Percentiles rank a stretch among this genome's conserved stretches.
Evolutionary conservation across 2,113 vertebrate species (phyloP).

Genomic region (Microcebus lehilahytsara): DNA sequence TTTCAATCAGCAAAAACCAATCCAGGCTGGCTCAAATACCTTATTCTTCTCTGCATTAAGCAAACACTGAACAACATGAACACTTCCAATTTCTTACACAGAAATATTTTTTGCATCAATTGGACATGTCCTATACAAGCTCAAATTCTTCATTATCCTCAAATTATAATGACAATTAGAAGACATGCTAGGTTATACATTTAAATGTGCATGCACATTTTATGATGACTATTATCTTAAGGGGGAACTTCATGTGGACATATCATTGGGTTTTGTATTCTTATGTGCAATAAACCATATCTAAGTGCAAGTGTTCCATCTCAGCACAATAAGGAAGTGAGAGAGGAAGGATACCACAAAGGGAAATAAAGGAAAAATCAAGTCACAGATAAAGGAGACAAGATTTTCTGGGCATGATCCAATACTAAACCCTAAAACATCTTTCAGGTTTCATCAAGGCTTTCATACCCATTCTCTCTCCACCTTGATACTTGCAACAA

Average conservation of each 20-base stretch:
- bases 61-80: not conserved
- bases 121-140: not conserved
- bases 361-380: not conserved
- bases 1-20: conserved; percentile 41
- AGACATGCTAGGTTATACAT: not conserved
- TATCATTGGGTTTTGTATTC: not conserved
- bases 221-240: not conserved
- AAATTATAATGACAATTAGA: not conserved
- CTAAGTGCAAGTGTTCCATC: not conserved
- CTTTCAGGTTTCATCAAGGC: not conserved
- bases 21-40: not conserved
- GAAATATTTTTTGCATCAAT: not conserved
- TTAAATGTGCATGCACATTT: not conserved
- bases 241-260: not conserved
- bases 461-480: not conserved
- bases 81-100: not conserved
- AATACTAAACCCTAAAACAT: not conserved
- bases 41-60: conserved; percentile 34
- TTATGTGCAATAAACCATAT: not conserved
- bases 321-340: not conserved
- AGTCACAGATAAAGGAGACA: not conserved
- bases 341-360: not conserved
- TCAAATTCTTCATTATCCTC: not conserved
- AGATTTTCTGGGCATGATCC: not conserved
- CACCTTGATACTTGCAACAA: not conserved